Conservation (phyloP, 2,797 vertebrate genomes). For the Cirrhinus mrigala region DNA sequence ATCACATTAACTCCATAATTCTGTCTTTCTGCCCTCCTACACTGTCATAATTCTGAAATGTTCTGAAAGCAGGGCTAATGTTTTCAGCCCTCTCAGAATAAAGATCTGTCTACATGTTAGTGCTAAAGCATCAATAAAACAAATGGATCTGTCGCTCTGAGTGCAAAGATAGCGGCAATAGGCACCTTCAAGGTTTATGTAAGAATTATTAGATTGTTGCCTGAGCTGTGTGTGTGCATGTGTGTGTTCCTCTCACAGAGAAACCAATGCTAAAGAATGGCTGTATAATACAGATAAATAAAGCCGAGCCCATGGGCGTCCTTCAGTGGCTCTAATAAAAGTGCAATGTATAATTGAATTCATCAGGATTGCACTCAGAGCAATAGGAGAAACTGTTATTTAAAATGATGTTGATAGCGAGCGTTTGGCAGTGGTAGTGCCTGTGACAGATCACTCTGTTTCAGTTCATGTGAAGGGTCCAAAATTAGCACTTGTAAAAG, state of each 20-base stretch:
- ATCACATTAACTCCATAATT: slow-evolving; percentile 27
- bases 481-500: slow-evolving; percentile 7
- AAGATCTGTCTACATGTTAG: slow-evolving; percentile 26
- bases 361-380: slow-evolving; percentile 26
- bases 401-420: slow-evolving; percentile 12
- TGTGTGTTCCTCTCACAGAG: slow-evolving; percentile 19
- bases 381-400: slow-evolving; percentile 22
- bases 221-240: slow-evolving; percentile 1
- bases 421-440: slow-evolving; percentile 1
- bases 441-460: not conserved
- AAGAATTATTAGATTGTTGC: slow-evolving; percentile 28
- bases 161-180: slow-evolving; percentile 10
- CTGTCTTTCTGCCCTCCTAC: slow-evolving; percentile 18
- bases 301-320: not conserved
- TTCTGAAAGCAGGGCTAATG: slow-evolving; percentile 22
- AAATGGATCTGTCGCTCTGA: slow-evolving; percentile 35
- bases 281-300: slow-evolving; percentile 11
- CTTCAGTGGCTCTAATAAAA: slow-evolving; percentile 5
- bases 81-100: slow-evolving; percentile 29
- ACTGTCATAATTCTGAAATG: slow-evolving; percentile 19
- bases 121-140: slow-evolving; percentile 56
- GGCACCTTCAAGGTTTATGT: slow-evolving; percentile 12
- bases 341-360: slow-evolving; percentile 20
- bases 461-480: not conserved
- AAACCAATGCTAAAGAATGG: not conserved